Base-by-base conservation (phyloP, 2,113 vertebrate genomes). In the Chauna torquata region DNA sequence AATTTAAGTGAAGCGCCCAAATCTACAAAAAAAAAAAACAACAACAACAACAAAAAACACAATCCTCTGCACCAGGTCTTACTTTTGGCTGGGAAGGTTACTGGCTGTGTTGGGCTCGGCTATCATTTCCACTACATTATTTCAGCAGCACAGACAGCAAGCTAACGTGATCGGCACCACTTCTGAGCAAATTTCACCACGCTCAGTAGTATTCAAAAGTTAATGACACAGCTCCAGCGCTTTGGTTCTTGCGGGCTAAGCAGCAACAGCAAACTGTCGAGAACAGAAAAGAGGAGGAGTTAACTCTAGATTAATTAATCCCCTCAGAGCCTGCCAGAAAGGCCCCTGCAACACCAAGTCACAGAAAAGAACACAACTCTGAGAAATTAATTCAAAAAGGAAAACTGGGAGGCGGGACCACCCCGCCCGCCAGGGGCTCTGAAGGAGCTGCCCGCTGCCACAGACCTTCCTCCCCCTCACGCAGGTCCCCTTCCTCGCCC, bases 71-170 rank as follows among this genome's bases (percentile, higher is more conserved):
- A 11, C 4, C 82, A 8, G 22, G 7, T 55, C 98, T 98, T 98
- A 99, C 98, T 97, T 98, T 93, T 96, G 98, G 92, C 91, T 82
- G 69, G 86, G 93, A 95, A 95, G 81, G 96, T 66, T 98, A 76
- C 96, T 30, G 74, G 97, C 93, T 79, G 98, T 61, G 90, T 97
- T 97, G 71, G 98, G 97, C 91, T 99, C 99, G 17, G 98, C 98
- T 97, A 99, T 99, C 99, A 99, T 99, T 79, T 97, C 98, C 97
- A 50, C 97, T 70, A 96, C 96, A 98, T 98, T 61, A 47, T 82
- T 85, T 96, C 95, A 83, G 79, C 66, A 23, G 80, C 66, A 9
- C 38, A 36, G 74, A 12, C 81, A 49, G 32, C 55, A 42, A 57
- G 32, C 65, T 8, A 25, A 8, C 16, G 4, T 0, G 16, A 50